Evolutionary conservation across 2,888 invertebrate species (phyloP).

Genomic region (Eumacrocentrus americanus): DNA sequence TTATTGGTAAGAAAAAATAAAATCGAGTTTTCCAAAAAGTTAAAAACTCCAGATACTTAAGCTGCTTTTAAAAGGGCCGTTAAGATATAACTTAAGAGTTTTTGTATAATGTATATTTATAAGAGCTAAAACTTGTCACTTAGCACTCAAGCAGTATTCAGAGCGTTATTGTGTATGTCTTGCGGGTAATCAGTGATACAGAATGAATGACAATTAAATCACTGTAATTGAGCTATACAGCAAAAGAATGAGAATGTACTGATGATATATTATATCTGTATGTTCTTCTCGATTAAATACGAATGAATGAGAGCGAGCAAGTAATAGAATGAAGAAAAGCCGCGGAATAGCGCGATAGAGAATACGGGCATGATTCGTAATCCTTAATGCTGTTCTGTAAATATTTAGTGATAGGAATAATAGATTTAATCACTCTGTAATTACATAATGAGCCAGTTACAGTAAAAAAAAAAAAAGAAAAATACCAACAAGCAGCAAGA

Average conservation of each 20-base stretch:
- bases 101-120: constrained; percentile 59
- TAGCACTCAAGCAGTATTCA: constrained; percentile 56
- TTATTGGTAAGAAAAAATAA: constrained; percentile 35
- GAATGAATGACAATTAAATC: neutral
- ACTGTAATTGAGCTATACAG: constrained; percentile 1
- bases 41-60: constrained; percentile 57
- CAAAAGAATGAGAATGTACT: neutral
- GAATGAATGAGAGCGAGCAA: constrained; percentile 21
- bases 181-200: constrained; percentile 3
- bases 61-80: constrained; percentile 52
- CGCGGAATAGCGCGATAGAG: constrained; percentile 12
- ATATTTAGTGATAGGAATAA: constrained; percentile 25
- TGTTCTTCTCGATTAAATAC: constrained; percentile 43
- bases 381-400: constrained; percentile 38
- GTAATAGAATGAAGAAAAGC: constrained; percentile 11
- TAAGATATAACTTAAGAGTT: constrained; percentile 54
- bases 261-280: constrained; percentile 23
- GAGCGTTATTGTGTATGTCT: too few relatives aligned
- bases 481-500: neutral
- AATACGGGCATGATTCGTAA: constrained; percentile 23
- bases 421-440: constrained; percentile 21
- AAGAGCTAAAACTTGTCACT: constrained; percentile 49
- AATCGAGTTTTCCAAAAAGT: constrained; percentile 54
- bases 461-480: constrained; percentile 13
- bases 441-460: constrained; percentile 10